Evolutionary conservation across 2,113 vertebrate genomes (phyloP), one percentile per base, ranked within the genome.

Genomic region (Litocranius walleri): DNA sequence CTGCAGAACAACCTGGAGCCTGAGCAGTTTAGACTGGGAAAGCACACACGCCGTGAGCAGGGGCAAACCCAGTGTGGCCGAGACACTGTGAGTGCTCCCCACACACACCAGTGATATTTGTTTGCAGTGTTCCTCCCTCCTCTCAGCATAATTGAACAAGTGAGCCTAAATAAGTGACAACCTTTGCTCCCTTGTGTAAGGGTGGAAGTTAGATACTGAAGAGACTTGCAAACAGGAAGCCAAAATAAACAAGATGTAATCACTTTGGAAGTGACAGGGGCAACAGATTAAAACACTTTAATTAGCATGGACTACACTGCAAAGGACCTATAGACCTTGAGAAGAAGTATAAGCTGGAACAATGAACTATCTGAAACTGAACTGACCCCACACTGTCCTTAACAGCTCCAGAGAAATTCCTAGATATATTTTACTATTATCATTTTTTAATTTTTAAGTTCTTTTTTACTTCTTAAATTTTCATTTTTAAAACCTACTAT

Each of bases 31-130:
- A 67, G 33, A 67, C 64, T 1, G n/a, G 64, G 4, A 71, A 36
- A 36, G 64, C 9, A 19, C n/a, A 36, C 19, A 71, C 2, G 0
- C 64, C 1, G 0, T 71, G 64, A 71, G 19, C 4, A 3, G 64
- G 64, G n/a, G 64, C n/a, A 71, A 71, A 36, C n/a, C n/a, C 64
- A 36, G 19, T 23, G 64, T 21, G 64, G 9, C n/a, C 4, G 2
- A 71, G 64, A 71, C 19, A 12, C 5, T 36, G 19, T 1, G 1
- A 36, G 64, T 10, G 21, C n/a, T 36, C n/a, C n/a, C 19, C 17
- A 23, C 17, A 11, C 17, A 40, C 1, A 3, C 9, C n/a, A 23
- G n/a, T 71, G 67, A 40, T 11, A 71, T 71, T 71, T 71, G 19
- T 40, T 40, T 71, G 67, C 67, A 71, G 67, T 71, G 19, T 71